Evolutionary conservation across 2,113 vertebrate species (phyloP), one percentile per base, ranked within the genome.

Genomic region (Brachionichthys hirsutus): DNA sequence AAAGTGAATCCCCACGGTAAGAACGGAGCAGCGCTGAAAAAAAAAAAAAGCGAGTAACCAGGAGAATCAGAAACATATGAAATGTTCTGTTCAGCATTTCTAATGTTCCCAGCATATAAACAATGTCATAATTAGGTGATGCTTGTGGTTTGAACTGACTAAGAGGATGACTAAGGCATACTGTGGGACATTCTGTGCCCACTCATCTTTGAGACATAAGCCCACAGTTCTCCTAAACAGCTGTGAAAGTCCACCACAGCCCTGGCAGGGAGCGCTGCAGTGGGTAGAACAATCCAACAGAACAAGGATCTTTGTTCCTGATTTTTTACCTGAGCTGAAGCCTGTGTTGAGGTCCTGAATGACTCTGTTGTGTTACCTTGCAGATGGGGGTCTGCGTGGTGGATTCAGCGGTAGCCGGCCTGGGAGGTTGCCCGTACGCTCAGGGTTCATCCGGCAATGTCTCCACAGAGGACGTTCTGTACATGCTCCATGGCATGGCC

Each of bases 371-470:
- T 63, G 52, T 79, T 61, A 87, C 88, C 81, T 85, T 90, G 44
- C 89, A 99, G 97, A 97, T 98, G 95, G 96, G 95, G 73, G 90
- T 97, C 78, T 86, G 84, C 46, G 94, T 95, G 67, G 95, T 97
- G 78, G 94, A 98, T 82, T 95, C 94, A 3, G 93, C 95, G 3
- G 95, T 96, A 38, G 93, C 95, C 2, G 95, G 96, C 54, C 90
- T 98, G 75, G 95, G 95, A 60, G 96, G 96, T 6, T 98, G 95
- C 83, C 95, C 95, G 12, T 98, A 95, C 40, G 96, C 97, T 45
- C 91, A 89, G 85, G 95, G 94, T 75, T 94, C 96, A 57, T 95
- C 95, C 80, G 96, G 96, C 75, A 98, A 99, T 35, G 93, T 98
- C 70, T 93, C 97, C 75, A 98, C 95, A 19, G 95, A 98, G 74